Base-by-base conservation (phyloP, 2,888 invertebrate genomes). In the Cerceris rybyensis region DNA sequence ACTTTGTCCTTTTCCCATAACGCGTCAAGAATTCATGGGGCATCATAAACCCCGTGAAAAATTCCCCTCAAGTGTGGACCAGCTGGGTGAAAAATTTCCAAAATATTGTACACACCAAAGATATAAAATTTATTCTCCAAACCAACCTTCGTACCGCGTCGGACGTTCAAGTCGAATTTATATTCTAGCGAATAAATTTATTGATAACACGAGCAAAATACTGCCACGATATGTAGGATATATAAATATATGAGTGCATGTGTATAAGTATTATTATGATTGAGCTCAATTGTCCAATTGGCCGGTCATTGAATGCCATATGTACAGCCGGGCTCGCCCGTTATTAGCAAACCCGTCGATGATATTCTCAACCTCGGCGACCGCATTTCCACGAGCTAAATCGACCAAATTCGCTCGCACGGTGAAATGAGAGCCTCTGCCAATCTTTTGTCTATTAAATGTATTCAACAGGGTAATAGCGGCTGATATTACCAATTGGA, bases 271-370 rank as follows among this genome's bases (percentile, higher is more conserved):
- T 89, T 90, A 91, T 91, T 91, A 90, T 91, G 91, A 92, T 92
- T 92, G 91, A 88, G 91, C 90, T 91, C 92, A 92, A 92, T 92
- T 92, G 92, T 92, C 86, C 92, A 92, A 92, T 92, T 92, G 91
- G 78, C 86, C 87, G 89, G 89, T 91, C 92, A 88, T 91, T 91
- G 92, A 92, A 92, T 92, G 90, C 85, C 87, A 79, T 76, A 81
- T 78, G 78, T 75, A 72, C 75, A 61, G 75, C 70, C 64, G 75
- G 82, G 75, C 72, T 83, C 78, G 82, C 83, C 80, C 82, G 85
- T 90, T 90, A 89, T 90, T 90, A 88, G 87, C 89, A 82, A 88
- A 83, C 70, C 28, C 82, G 77, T 81, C 79, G 71, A 78, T 71
- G 79, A 77, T 83, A 80, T 73, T 69, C 84, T 86, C 87, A 87